Base-by-base conservation (phyloP, 2,113 vertebrate genomes). In the Corynorhinus townsendii region DNA sequence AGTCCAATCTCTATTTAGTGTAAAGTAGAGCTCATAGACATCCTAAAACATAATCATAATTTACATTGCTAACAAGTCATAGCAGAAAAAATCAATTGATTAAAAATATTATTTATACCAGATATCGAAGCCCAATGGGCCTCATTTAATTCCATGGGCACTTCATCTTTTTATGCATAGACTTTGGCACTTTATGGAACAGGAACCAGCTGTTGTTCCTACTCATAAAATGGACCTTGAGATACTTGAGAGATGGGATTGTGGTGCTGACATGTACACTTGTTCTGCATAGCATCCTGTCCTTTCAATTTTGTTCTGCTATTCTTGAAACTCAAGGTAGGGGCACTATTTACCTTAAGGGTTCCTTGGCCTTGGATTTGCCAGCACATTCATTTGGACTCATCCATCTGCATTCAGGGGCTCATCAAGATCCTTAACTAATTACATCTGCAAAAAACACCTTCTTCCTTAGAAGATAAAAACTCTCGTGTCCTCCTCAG, bases 221-320 rank as follows among this genome's bases (percentile, higher is more conserved):
- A 10, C 10, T 82, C 35, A 73, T 68, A 80, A 69, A 66, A 33
- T 17, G 45, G 45, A 71, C 16, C 11, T 11, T 40, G 22, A 40
- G 33, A 45, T 75, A 35, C 40, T 40, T 35, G 19, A n/a, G 45
- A 90, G 49, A 47, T 26, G 9, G 49, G 68, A 76, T n/a, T 6
- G 26, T 47, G 20, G 52, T 40, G 64, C n/a, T 28, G 43, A 80
- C 62, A 20, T 22, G 3, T 26, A 28, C 14, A 35, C 47, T 47
- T 75, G 10, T 4, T 69, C 22, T 71, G 2, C 0, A 7, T 1
- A 38, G 15, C 4, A 2, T 33, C 28, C 28, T 38, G 20, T n/a
- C 19, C 40, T 69, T 6, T 47, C 11, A 0, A 17, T 54, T 91
- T 56, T 71, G 30, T 22, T 64, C 26, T 59, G 5, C 19, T 19